A percentile compares a stretch with the other conserved stretches of the same genome.
phyloP scores from a whole-genome alignment of 2,797 vertebrate species.

The Rhabdomys pumilio region DNA sequence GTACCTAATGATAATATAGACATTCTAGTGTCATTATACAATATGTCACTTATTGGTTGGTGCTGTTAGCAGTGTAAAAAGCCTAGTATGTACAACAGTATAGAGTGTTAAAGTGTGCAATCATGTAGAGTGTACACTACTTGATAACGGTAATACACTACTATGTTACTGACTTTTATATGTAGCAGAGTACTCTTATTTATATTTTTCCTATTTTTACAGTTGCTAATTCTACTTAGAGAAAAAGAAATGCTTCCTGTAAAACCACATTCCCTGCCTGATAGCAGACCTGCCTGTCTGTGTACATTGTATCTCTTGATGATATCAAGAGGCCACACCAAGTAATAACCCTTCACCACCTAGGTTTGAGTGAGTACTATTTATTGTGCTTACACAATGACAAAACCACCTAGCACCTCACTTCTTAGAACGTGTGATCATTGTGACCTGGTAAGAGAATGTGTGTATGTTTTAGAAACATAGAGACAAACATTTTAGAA shows the following conservation, averaged over 20 bases:
- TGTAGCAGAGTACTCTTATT: background rate
- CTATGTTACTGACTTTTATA: background rate
- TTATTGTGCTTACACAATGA: background rate
- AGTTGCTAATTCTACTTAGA: background rate
- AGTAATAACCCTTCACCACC: too few species aligned
- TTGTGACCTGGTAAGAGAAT: background rate
- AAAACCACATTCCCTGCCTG: background rate
- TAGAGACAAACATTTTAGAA: background rate
- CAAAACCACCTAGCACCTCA: background rate
- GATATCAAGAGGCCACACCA: background rate
- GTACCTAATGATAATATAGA: background rate
- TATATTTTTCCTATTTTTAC: background rate
- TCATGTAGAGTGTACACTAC: too few species aligned
- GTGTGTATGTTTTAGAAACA: background rate
- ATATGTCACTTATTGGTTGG: background rate
- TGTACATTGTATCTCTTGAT: background rate
- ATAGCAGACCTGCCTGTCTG: background rate
- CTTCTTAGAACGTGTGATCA: background rate
- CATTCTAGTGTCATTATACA: background rate
- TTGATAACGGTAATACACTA: background rate
- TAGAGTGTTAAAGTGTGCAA: background rate
- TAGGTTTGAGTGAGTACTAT: background rate
- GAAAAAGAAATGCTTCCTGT: background rate
- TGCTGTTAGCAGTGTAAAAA: background rate
- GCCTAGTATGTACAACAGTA: background rate